Conservation (phyloP, 1,140 invertebrate species). For the Acyrthosiphon pisum region DNA sequence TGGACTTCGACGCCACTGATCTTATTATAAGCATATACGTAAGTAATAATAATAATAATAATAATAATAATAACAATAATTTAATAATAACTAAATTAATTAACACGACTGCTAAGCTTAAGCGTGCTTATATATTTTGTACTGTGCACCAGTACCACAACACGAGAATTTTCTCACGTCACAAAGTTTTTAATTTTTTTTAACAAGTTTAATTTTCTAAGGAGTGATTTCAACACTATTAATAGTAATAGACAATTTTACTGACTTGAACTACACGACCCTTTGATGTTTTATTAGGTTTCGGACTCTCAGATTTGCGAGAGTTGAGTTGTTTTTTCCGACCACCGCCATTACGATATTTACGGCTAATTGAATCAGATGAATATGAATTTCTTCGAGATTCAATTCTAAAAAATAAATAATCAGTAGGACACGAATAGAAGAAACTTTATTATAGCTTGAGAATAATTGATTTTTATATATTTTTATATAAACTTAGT, state of each 20-base stretch:
- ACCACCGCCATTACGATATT: not conserved
- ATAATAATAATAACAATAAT: too few species aligned
- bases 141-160: too few species aligned
- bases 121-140: not conserved
- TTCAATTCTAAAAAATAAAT: conserved; percentile 37
- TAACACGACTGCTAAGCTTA: not conserved
- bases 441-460: not conserved
- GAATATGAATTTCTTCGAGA: conserved; percentile 47
- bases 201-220: not conserved
- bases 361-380: conserved; percentile 33
- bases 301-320: not conserved
- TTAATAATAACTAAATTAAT: not conserved
- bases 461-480: not conserved
- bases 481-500: not conserved
- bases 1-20: too few species aligned
- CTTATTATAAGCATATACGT: too few species aligned
- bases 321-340: not conserved
- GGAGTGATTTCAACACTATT: not conserved
- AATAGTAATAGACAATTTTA: not conserved
- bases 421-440: not conserved
- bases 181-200: not conserved
- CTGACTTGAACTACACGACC: conserved; percentile 36
- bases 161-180: not conserved
- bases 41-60: too few species aligned
- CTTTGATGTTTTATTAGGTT: not conserved